phyloP scores from a whole-genome alignment of 2,888 invertebrate species.

The Hypolimnas misippus region DNA sequence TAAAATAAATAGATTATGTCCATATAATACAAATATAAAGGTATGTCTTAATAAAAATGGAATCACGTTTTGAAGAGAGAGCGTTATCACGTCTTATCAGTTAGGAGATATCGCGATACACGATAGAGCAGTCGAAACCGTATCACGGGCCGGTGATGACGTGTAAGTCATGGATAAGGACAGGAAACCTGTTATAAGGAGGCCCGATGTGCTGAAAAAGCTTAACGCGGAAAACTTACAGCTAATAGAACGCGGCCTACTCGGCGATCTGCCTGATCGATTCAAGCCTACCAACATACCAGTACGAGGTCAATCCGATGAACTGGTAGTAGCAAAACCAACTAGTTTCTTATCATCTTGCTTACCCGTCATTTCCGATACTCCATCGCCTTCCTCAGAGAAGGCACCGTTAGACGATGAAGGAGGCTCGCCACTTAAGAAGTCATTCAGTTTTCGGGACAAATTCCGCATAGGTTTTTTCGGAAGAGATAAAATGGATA shows the following conservation, averaged over 20 bases:
- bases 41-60: slow-evolving; percentile 39
- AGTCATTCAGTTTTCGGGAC: slow-evolving; percentile 76
- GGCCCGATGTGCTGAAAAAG: slow-evolving; percentile 70
- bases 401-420: slow-evolving; percentile 61
- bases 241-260: slow-evolving; percentile 72
- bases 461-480: slow-evolving; percentile 71
- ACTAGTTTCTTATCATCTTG: slow-evolving; percentile 69
- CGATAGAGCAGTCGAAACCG: slow-evolving; percentile 67
- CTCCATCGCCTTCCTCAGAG: slow-evolving; percentile 54
- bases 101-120: slow-evolving; percentile 55
- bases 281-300: slow-evolving; percentile 66
- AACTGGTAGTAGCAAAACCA: slow-evolving; percentile 76
- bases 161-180: slow-evolving; percentile 68
- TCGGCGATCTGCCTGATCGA: slow-evolving; percentile 71
- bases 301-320: slow-evolving; percentile 62
- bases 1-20: no score
- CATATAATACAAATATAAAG: slow-evolving; percentile 2
- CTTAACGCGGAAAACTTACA: slow-evolving; percentile 69
- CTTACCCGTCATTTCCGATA: slow-evolving; percentile 63
- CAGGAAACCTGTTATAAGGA: slow-evolving; percentile 60
- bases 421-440: slow-evolving; percentile 63
- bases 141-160: slow-evolving; percentile 66
- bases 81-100: slow-evolving; percentile 70
- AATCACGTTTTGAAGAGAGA: slow-evolving; percentile 43
- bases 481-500: slow-evolving; percentile 60